Evolutionary conservation across 2,797 vertebrate genomes (phyloP), one percentile per base, ranked within the genome.

Genomic region (Phylloscopus collybita): DNA sequence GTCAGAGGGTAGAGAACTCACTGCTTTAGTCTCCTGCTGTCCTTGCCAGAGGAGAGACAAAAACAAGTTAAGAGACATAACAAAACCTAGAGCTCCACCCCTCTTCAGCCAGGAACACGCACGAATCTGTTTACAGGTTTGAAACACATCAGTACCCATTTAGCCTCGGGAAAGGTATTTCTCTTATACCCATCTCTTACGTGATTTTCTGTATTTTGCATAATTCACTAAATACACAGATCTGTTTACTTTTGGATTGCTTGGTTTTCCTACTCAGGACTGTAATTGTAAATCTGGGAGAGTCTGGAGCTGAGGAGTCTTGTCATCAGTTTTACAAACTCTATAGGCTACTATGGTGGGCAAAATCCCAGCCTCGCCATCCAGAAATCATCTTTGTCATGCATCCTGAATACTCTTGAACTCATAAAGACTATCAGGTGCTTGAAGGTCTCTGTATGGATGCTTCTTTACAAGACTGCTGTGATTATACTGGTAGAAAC

Each of bases 81-180:
- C 47, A 87, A 86, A 90, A 72, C 30, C 27, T 53, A 51, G 57
- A 72, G 66, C 66, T 94, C 70, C 42, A 59, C 60, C n/a, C n/a
- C 15, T 93, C 16, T 66, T 75, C 40, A 88, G 51, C 65, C 60
- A 90, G 56, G 47, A 78, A 70, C 61, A 29, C 14, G 19, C 60
- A 86, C 14, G 66, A 54, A 76, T 90, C 51, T 93, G 56, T 73
- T 72, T 22, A 51, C 30, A 57, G 60, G 32, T 87, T 61, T 89
- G 60, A 91, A 91, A 76, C 53, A 80, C 71, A 76, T 47, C 88
- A 87, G 22, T 92, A 73, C 34, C 10, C 49, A 64, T 59, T 61
- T 82, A 76, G 60, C 79, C 88, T 88, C 6, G 0, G 79, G 75
- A 93, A 87, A 93, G 56, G 57, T 87, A 82, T 91, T 95, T 91